Evolutionary conservation across 2,888 invertebrate species (phyloP).

Genomic region (Diaprepes abbreviatus): DNA sequence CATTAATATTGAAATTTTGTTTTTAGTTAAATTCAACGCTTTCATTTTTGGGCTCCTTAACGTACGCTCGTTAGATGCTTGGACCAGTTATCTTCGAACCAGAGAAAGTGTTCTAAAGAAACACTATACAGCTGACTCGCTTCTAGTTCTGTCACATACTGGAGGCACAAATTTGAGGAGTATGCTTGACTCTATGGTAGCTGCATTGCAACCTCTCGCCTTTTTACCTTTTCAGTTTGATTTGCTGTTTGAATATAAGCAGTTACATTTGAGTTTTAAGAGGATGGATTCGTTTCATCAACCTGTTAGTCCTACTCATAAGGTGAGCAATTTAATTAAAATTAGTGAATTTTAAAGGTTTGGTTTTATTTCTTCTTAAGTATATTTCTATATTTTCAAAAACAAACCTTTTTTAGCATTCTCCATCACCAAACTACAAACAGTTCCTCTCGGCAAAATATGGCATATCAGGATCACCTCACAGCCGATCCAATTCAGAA

Average conservation of each 20-base stretch:
- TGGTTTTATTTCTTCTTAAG: too few species aligned
- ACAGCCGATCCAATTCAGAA: slow-evolving; percentile 69
- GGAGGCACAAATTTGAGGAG: slow-evolving; percentile 74
- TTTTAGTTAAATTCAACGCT: slow-evolving; percentile 84
- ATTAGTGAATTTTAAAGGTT: too few species aligned
- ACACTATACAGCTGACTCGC: slow-evolving; percentile 82
- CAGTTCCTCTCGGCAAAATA: slow-evolving; percentile 68
- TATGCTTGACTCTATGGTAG: slow-evolving; percentile 80
- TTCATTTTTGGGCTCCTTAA: slow-evolving; percentile 90
- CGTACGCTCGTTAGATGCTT: slow-evolving; percentile 89
- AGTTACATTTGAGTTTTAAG: slow-evolving; percentile 82
- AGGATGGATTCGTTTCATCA: slow-evolving; percentile 71
- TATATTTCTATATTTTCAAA: too few species aligned
- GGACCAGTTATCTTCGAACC: slow-evolving; percentile 88
- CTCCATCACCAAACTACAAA: slow-evolving; percentile 56
- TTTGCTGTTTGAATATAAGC: slow-evolving; percentile 83
- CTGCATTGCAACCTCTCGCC: slow-evolving; percentile 83
- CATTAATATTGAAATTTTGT: background rate
- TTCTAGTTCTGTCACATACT: slow-evolving; percentile 75
- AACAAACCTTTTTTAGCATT: slow-evolving; percentile 50
- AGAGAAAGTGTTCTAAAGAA: slow-evolving; percentile 85
- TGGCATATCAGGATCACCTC: slow-evolving; percentile 67
- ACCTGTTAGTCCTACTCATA: slow-evolving; percentile 64
- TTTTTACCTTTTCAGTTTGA: slow-evolving; percentile 86
- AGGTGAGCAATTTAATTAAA: slow-evolving; percentile 55